Conservation (phyloP, 2,888 invertebrate genomes). For the Odontocolon sp. region DNA sequence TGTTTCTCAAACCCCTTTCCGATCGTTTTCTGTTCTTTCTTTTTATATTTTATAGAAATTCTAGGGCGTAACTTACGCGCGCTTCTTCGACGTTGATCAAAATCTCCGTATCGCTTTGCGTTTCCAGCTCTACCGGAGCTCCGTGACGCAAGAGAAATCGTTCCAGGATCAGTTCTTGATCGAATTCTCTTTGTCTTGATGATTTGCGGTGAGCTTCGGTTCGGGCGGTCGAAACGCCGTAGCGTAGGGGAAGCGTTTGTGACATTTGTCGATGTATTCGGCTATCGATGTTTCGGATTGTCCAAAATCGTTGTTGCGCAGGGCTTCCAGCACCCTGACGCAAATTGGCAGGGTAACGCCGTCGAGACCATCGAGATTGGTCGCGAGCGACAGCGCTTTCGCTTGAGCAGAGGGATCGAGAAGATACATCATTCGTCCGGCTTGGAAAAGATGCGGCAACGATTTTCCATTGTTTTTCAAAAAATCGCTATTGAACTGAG, state of each 20-base stretch:
- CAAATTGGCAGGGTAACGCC: conserved; percentile 86
- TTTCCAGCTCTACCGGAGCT: conserved; percentile 65
- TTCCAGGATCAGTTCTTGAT: conserved; percentile 77
- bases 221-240: conserved; percentile 84
- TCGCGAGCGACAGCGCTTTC: conserved; percentile 84
- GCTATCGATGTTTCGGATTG: conserved; percentile 86
- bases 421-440: conserved; percentile 90
- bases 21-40: conserved; percentile 37
- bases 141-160: conserved; percentile 66
- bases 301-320: conserved; percentile 92
- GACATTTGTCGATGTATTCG: conserved; percentile 88
- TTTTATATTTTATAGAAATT: conserved; percentile 46
- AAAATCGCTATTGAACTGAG: conserved; percentile 83
- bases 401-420: conserved; percentile 86
- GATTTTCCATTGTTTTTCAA: conserved; percentile 81
- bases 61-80: conserved; percentile 25
- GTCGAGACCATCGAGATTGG: conserved; percentile 82
- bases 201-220: conserved; percentile 67
- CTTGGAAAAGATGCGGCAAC: conserved; percentile 91
- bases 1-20: conserved; percentile 23
- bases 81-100: conserved; percentile 21
- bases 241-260: conserved; percentile 89
- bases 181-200: conserved; percentile 76
- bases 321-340: conserved; percentile 89
- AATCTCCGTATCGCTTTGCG: conserved; percentile 55